Conservation (phyloP, 2,888 invertebrate species). For the Balanococcus diminutus region DNA sequence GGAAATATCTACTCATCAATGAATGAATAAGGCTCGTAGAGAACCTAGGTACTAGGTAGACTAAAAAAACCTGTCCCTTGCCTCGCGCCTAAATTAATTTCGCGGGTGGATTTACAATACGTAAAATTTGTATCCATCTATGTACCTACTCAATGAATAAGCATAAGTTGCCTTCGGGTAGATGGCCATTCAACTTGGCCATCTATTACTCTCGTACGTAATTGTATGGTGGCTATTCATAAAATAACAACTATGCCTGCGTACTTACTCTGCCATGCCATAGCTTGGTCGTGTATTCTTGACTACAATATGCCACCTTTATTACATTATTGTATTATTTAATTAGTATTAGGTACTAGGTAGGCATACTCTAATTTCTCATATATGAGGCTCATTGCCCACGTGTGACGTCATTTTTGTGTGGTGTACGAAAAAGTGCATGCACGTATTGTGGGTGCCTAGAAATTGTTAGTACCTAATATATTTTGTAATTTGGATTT, state of each 20-base stretch:
- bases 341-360: neutral
- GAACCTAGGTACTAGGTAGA: no score
- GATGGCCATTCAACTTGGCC: constrained; percentile 2
- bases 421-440: no score
- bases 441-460: no score
- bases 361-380: no score
- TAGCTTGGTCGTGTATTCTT: neutral
- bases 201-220: neutral
- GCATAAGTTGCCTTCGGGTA: neutral
- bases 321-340: neutral
- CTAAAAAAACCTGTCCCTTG: neutral
- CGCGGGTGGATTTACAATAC: neutral
- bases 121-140: neutral
- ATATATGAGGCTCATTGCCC: neutral
- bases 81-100: neutral
- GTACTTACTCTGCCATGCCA: no score
- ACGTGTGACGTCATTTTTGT: neutral
- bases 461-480: no score
- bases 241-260: no score
- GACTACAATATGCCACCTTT: neutral
- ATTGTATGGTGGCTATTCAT: neutral
- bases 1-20: neutral
- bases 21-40: neutral
- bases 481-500: no score
- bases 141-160: constrained; percentile 2